Base-by-base conservation (phyloP, 2,113 vertebrate species). In the Archilochus colubris region DNA sequence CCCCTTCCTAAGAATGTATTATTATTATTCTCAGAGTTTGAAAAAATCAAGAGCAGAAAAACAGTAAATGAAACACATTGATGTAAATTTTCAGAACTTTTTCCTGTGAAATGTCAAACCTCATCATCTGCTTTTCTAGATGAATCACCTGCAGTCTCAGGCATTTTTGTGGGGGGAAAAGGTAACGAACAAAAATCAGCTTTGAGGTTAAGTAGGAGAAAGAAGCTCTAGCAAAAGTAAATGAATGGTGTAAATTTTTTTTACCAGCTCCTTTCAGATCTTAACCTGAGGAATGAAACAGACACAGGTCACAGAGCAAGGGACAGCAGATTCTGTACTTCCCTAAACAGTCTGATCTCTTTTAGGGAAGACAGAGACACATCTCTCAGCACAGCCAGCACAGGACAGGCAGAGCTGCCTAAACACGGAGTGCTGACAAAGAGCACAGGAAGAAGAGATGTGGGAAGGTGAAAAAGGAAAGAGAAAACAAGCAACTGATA, bases 141-240 rank as follows among this genome's bases (percentile, higher is more conserved):
- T 28, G 63, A 94, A 91, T 46, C 83, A 91, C 58, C 69, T 86
- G 69, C 64, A 83, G 48, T 40, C 59, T 43, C 44, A 91, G 76
- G 48, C 1, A 3, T 90, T 86, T 91, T 55, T 85, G 88, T 25
- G 13, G 54, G 44, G 93, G 62, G 83, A 90, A 88, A 62, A 86
- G 13, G 48, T 57, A 79, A 94, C 66, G 78, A 82, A 81, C 64
- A 91, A 93, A 95, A 93, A 82, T 64, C 92, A 95, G 3, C 75
- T 89, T 80, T 58, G 86, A 77, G 58, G 54, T 76, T 89, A 92
- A 91, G 86, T 89, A 92, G 89, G 86, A 70, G 79, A 90, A 95
- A 93, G 81, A 76, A 85, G 72, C 51, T 74, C 90, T 82, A 87
- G 54, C 70, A 85, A 68, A 93, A 88, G 31, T 69, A 88, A 4